Conservation (phyloP, 1,140 invertebrate genomes). For the Plectrocnemia conspersa region DNA sequence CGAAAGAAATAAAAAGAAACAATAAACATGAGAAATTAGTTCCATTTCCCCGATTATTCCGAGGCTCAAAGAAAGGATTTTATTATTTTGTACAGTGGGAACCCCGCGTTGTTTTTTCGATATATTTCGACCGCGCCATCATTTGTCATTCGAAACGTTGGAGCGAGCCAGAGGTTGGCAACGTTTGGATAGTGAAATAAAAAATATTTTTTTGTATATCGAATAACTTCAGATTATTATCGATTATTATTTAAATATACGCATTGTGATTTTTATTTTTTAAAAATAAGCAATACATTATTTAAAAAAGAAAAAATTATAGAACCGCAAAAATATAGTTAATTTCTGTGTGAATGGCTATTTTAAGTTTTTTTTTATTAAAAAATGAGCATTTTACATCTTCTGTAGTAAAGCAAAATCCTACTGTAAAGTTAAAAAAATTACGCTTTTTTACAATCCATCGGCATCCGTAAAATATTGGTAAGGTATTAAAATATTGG, state of each 20-base stretch:
- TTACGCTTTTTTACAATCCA: too few species aligned
- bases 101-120: conserved; percentile 34
- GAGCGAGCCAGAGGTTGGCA: conserved; percentile 1
- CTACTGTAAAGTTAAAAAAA: too few species aligned
- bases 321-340: too few species aligned
- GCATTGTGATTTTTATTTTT: conserved; percentile 9
- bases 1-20: conserved; percentile 26
- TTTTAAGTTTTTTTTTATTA: too few species aligned
- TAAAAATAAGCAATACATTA: neutral
- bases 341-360: too few species aligned
- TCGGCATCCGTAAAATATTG: too few species aligned
- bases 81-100: conserved; percentile 34
- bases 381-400: too few species aligned
- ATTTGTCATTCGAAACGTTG: conserved; percentile 32
- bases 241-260: neutral
- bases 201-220: too few species aligned
- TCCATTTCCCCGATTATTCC: conserved; percentile 34
- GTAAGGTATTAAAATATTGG: too few species aligned
- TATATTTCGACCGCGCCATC: conserved; percentile 31
- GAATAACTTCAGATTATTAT: too few species aligned
- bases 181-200: too few species aligned
- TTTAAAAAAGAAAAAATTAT: neutral
- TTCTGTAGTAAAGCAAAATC: too few species aligned
- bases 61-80: conserved; percentile 32
- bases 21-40: conserved; percentile 36